Conservation (phyloP, 1,140 invertebrate species). For the Dendroctonus valens region DNA sequence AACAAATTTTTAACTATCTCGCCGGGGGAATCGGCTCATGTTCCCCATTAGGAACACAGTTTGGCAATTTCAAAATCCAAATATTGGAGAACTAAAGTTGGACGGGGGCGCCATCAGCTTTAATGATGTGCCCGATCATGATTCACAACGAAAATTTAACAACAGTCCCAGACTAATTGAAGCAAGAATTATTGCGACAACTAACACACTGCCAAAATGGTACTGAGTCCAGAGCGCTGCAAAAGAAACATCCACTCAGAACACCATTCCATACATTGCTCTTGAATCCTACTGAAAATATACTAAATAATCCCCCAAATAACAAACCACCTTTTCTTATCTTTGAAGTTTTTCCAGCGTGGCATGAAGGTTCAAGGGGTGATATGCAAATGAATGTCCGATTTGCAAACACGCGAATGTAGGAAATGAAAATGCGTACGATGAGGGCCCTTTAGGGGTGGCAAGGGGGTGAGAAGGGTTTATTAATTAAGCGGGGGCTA, state of each 20-base stretch:
- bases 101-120: neutral
- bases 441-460: neutral
- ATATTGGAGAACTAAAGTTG: conserved; percentile 21
- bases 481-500: conserved; percentile 21
- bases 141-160: too few species aligned
- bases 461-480: conserved; percentile 4
- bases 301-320: too few species aligned
- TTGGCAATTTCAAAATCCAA: conserved; percentile 22
- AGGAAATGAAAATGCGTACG: neutral
- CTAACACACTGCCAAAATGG: too few species aligned
- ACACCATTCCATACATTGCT: too few species aligned
- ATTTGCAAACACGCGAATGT: conserved; percentile 1
- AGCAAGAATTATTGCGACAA: too few species aligned
- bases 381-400: neutral
- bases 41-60: conserved; percentile 19
- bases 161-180: too few species aligned
- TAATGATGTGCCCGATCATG: too few species aligned
- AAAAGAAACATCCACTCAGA: too few species aligned
- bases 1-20: conserved; percentile 15
- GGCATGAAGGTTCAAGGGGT: neutral
- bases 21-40: conserved; percentile 14
- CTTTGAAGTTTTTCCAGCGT: too few species aligned
- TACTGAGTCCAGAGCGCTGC: too few species aligned
- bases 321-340: too few species aligned
- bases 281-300: too few species aligned